Conservation (phyloP, 2,797 vertebrate species). For the Coregonus suidteri region DNA sequence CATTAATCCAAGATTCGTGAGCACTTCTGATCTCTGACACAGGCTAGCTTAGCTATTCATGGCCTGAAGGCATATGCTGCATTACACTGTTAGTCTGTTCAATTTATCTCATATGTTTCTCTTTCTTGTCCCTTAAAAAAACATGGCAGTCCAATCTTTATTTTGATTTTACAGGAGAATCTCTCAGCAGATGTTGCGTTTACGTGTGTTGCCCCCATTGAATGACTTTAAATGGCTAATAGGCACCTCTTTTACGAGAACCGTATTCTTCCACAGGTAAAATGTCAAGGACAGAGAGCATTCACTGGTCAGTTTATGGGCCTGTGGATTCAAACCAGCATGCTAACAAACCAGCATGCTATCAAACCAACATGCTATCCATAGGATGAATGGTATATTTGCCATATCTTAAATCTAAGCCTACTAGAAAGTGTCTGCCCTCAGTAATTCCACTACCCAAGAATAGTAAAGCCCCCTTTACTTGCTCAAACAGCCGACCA, state of each 20-base stretch:
- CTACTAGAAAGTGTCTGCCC: too few relatives aligned
- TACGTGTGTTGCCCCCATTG: neutral
- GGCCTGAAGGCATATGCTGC: constrained; percentile 57
- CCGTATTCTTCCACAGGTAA: constrained; percentile 32
- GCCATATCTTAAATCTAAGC: too few relatives aligned
- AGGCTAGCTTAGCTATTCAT: constrained; percentile 72
- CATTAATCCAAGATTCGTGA: constrained; percentile 78
- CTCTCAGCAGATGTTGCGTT: neutral
- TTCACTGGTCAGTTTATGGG: constrained; percentile 20
- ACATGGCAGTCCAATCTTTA: neutral
- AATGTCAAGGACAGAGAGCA: constrained; percentile 56
- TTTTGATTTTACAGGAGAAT: neutral
- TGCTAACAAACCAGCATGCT: too few relatives aligned
- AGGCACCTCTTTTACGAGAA: constrained; percentile 8
- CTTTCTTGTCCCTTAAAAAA: constrained; percentile 55
- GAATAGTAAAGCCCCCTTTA: too few relatives aligned
- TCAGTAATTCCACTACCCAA: too few relatives aligned
- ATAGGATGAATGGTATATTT: too few relatives aligned
- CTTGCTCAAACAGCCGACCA: too few relatives aligned
- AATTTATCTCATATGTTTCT: constrained; percentile 66
- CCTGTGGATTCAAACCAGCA: neutral
- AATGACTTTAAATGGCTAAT: constrained; percentile 13
- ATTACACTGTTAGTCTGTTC: constrained; percentile 69
- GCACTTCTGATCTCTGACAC: constrained; percentile 73
- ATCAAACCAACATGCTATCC: too few relatives aligned